A percentile compares a stretch with the other conserved stretches of the same genome.
phyloP scores from a whole-genome alignment of 2,797 vertebrate species.

The Kryptolebias ocellatus region DNA sequence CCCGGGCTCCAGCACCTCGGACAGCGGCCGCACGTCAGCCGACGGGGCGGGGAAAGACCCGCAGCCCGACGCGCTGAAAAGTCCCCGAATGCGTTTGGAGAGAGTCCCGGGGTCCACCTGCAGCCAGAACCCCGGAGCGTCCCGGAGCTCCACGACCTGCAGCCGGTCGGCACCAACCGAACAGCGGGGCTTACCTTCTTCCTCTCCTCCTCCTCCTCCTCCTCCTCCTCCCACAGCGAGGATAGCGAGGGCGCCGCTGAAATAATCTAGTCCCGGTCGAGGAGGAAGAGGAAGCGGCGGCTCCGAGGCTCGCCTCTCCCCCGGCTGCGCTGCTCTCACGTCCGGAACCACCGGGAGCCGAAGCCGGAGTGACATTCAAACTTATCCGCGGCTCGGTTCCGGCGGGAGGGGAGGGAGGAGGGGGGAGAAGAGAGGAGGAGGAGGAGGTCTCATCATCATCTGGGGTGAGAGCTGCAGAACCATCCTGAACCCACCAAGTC shows the following conservation, averaged over 20 bases:
- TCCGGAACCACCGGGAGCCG: neutral
- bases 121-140: neutral
- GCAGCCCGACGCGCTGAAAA: neutral
- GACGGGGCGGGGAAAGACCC: conserved; percentile 30
- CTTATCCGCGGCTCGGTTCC: conserved; percentile 14
- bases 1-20: conserved; percentile 55
- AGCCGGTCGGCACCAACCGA: neutral
- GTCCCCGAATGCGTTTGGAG: too few relatives aligned
- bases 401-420: conserved; percentile 17
- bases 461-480: too few relatives aligned
- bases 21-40: conserved; percentile 44
- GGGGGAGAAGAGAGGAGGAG: neutral
- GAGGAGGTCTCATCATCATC: conserved; percentile 2
- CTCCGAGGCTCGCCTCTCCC: neutral
- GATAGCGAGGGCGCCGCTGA: conserved; percentile 29
- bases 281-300: conserved; percentile 56
- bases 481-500: too few relatives aligned
- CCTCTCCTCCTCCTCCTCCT: neutral
- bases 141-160: too few relatives aligned
- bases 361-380: conserved; percentile 20
- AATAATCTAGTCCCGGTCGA: conserved; percentile 51
- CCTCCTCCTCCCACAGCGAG: conserved; percentile 15
- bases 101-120: too few relatives aligned
- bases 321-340: neutral
- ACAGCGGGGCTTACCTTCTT: conserved; percentile 68